phyloP scores from a whole-genome alignment of 2,113 vertebrate species.

The Sander lucioperca region DNA sequence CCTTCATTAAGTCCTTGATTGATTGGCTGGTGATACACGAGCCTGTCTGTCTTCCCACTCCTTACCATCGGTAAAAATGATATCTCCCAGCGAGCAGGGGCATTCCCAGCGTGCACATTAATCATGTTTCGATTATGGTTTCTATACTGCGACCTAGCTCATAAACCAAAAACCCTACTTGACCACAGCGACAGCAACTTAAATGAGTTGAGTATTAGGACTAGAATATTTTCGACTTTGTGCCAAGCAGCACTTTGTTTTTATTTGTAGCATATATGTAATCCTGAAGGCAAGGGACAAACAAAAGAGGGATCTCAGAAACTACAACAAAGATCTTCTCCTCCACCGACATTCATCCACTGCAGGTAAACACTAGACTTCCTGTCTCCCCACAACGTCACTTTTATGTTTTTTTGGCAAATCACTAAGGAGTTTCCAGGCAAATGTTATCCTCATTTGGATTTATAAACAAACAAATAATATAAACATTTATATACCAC shows the following conservation, averaged over 20 bases:
- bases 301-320: not conserved
- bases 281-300: not conserved
- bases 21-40: constrained; percentile 33
- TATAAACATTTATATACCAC: no score
- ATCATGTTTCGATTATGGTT: constrained; percentile 38
- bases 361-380: not conserved
- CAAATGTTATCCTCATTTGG: no score
- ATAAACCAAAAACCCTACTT: not conserved
- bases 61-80: constrained; percentile 2
- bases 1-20: constrained; percentile 44
- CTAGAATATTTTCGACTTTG: not conserved
- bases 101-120: constrained; percentile 3
- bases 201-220: not conserved
- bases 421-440: no score
- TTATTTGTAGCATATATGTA: not conserved
- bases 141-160: not conserved
- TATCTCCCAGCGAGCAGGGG: constrained; percentile 14
- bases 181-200: not conserved
- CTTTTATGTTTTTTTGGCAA: no score
- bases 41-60: constrained; percentile 2
- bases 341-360: no score
- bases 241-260: not conserved
- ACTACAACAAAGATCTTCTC: constrained; percentile 11
- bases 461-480: no score
- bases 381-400: no score